Percentiles rank a stretch among this genome's conserved stretches.
Conservation (phyloP, 2,888 invertebrate genomes). For the Monoplex corrugatus region DNA sequence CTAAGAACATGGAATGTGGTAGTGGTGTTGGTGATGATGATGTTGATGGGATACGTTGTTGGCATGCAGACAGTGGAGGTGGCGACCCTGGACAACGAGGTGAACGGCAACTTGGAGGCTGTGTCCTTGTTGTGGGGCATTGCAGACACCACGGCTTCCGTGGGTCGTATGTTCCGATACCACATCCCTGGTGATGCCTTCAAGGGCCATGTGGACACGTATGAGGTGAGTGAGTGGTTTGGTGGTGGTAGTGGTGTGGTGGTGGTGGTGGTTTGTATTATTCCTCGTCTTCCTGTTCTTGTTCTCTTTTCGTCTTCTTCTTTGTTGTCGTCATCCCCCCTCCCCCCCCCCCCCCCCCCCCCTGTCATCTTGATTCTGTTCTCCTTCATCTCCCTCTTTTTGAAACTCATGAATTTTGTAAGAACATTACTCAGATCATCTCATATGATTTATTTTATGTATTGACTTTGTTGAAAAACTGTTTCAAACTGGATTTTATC, state of each 20-base stretch:
- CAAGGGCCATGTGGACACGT: conserved; percentile 34
- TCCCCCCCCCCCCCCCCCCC: no score
- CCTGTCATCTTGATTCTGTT: neutral
- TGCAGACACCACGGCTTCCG: conserved; percentile 84
- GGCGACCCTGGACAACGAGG: neutral
- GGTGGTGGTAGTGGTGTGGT: neutral
- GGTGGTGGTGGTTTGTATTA: neutral
- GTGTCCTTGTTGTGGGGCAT: conserved; percentile 73
- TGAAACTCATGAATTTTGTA: no score
- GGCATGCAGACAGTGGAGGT: conserved; percentile 32
- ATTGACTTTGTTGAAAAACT: no score
- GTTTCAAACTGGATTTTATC: no score
- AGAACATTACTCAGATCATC: no score
- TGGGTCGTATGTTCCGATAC: conserved; percentile 88
- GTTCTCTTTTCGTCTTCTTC: neutral
- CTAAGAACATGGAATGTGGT: neutral
- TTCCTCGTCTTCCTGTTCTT: neutral
- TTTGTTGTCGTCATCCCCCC: neutral
- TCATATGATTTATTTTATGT: no score
- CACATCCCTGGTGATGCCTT: conserved; percentile 57
- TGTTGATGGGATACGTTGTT: neutral
- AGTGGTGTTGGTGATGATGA: conserved; percentile 7
- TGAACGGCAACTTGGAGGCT: neutral
- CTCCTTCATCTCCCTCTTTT: neutral
- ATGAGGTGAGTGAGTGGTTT: conserved; percentile 46